These are phyloP conservation scores for Mya arenaria DNA, from an alignment of 1,140 invertebrate genomes.

Conservation along the genomic window DNA sequence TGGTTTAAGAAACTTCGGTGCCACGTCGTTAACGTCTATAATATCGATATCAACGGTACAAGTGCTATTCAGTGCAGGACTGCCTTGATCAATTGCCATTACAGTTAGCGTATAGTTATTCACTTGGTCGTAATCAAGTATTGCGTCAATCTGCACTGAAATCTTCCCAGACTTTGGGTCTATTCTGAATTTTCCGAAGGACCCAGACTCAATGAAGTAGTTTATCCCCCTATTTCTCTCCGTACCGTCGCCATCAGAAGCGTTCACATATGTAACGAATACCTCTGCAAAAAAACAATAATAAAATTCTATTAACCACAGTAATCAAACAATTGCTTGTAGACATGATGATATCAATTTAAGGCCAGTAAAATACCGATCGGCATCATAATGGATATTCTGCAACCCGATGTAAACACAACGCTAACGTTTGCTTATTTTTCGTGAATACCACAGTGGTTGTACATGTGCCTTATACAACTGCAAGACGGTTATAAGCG, in stretches of 20 bases:
- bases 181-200: slow-evolving; percentile 86
- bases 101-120: slow-evolving; percentile 27
- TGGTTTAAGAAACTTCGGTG: not conserved
- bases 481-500: too few species aligned
- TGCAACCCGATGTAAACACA: too few species aligned
- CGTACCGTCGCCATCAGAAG: slow-evolving; percentile 46
- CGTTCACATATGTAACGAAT: slow-evolving; percentile 11
- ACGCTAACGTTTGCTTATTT: too few species aligned
- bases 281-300: too few species aligned
- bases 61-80: not conserved
- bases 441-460: too few species aligned
- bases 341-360: too few species aligned
- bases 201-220: slow-evolving; percentile 18
- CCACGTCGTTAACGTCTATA: slow-evolving; percentile 38
- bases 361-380: too few species aligned
- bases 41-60: slow-evolving; percentile 2
- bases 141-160: not conserved
- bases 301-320: too few species aligned
- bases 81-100: slow-evolving; percentile 35
- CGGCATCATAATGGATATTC: too few species aligned
- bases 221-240: slow-evolving; percentile 7
- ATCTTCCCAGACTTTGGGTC: not conserved
- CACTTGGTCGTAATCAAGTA: slow-evolving; percentile 16
- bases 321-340: too few species aligned
- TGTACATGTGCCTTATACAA: too few species aligned